Conservation (phyloP, 1,140 invertebrate species). For the Aphelinus atriplicis region DNA sequence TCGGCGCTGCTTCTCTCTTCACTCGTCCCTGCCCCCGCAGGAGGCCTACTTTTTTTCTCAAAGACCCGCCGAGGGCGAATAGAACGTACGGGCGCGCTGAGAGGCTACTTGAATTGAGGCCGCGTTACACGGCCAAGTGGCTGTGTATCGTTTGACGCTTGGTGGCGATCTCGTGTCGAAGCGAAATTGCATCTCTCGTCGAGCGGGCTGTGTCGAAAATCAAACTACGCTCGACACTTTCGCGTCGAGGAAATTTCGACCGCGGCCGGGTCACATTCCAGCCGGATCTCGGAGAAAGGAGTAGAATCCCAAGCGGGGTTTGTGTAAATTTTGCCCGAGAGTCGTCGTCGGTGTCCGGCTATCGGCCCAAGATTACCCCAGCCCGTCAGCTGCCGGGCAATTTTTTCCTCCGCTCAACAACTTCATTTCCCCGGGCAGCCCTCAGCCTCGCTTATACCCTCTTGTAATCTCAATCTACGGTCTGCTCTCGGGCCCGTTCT, state of each 20-base stretch:
- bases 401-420: background rate
- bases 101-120: slow-evolving; percentile 8
- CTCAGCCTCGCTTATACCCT: background rate
- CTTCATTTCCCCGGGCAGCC: background rate
- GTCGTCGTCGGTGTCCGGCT: no score
- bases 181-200: background rate
- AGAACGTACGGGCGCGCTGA: background rate
- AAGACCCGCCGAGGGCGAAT: background rate
- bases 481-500: background rate
- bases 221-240: slow-evolving; percentile 7
- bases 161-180: background rate
- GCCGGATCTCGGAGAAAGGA: no score
- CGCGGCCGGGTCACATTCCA: no score
- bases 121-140: no score
- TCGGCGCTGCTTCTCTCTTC: background rate
- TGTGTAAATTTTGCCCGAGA: no score
- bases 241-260: no score
- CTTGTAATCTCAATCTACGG: background rate
- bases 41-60: slow-evolving; percentile 11
- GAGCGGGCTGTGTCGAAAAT: background rate
- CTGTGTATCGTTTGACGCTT: no score
- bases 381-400: no score
- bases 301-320: no score
- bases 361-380: no score
- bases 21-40: background rate